A percentile compares a stretch with the other conserved stretches of the same genome.
Evolutionary conservation across 1,140 invertebrate species (phyloP).

Genomic region (Maniola jurtina): DNA sequence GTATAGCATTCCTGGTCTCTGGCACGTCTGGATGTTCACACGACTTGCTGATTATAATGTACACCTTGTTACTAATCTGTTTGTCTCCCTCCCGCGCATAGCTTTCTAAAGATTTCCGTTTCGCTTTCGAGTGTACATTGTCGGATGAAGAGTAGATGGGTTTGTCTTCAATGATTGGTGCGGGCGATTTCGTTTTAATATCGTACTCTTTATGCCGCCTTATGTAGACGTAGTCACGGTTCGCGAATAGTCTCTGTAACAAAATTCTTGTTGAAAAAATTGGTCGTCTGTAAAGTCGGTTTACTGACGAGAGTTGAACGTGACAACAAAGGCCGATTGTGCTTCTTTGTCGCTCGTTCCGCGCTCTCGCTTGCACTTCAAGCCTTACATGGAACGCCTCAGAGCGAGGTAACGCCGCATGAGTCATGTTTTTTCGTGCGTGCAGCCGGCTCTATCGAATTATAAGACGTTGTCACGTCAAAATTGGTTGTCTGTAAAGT

Average conservation of each 20-base stretch:
- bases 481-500: too few relatives aligned
- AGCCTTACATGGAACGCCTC: too few relatives aligned
- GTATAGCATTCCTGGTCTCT: constrained; percentile 78
- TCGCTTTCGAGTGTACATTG: constrained; percentile 50
- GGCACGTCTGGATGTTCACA: constrained; percentile 82
- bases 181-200: constrained; percentile 38
- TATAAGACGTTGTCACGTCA: too few relatives aligned
- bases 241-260: constrained; percentile 86
- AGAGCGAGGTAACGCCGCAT: too few relatives aligned
- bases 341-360: too few relatives aligned
- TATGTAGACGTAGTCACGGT: constrained; percentile 93
- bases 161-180: not conserved
- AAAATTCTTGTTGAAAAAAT: not conserved
- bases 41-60: constrained; percentile 81
- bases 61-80: constrained; percentile 39
- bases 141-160: constrained; percentile 21
- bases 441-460: too few relatives aligned
- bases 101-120: constrained; percentile 43
- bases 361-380: too few relatives aligned
- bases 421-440: too few relatives aligned
- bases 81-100: constrained; percentile 23
- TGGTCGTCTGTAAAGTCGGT: too few relatives aligned
- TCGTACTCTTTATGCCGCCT: constrained; percentile 81
- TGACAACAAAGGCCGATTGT: too few relatives aligned
- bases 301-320: too few relatives aligned